These are phyloP conservation scores for Gymnarchus niloticus DNA, from an alignment of 2,113 vertebrate species.

Conservation along the genomic window DNA sequence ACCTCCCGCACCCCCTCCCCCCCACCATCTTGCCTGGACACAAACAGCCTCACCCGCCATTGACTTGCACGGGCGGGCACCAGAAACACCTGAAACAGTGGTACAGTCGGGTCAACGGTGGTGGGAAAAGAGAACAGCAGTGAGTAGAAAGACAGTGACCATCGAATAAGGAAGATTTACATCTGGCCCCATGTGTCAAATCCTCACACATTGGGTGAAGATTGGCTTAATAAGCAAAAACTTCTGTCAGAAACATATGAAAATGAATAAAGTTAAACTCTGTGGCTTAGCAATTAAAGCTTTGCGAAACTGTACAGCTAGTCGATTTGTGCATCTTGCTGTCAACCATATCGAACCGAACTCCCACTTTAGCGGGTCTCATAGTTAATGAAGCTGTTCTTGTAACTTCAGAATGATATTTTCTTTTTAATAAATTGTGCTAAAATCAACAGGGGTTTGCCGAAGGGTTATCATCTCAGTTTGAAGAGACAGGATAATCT, in stretches of 20 bases:
- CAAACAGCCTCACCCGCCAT: not conserved
- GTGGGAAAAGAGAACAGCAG: not conserved
- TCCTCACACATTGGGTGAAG: not conserved
- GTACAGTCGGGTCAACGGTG: too few relatives aligned
- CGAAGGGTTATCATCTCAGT: slow-evolving; percentile 54
- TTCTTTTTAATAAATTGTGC: slow-evolving; percentile 48
- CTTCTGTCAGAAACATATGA: not conserved
- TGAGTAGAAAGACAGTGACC: not conserved
- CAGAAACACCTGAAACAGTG: too few relatives aligned
- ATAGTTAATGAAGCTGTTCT: slow-evolving; percentile 45
- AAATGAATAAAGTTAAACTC: not conserved
- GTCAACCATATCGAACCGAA: not conserved
- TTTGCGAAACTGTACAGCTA: not conserved
- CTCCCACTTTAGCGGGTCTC: slow-evolving; percentile 37
- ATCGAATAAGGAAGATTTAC: not conserved
- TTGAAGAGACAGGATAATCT: slow-evolving; percentile 59
- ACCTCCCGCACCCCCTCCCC: not conserved
- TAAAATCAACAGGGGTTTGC: slow-evolving; percentile 43
- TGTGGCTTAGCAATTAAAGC: not conserved
- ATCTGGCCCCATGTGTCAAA: not conserved
- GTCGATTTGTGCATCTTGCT: not conserved
- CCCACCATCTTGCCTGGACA: slow-evolving; percentile 13
- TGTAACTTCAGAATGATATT: slow-evolving; percentile 50
- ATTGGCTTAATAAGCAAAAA: not conserved
- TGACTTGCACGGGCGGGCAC: too few relatives aligned